A percentile compares a stretch with the other conserved stretches of the same genome.
These are phyloP conservation scores for Drosophila sucinea DNA, from an alignment of 1,140 invertebrate genomes.

Conservation along the genomic window DNA sequence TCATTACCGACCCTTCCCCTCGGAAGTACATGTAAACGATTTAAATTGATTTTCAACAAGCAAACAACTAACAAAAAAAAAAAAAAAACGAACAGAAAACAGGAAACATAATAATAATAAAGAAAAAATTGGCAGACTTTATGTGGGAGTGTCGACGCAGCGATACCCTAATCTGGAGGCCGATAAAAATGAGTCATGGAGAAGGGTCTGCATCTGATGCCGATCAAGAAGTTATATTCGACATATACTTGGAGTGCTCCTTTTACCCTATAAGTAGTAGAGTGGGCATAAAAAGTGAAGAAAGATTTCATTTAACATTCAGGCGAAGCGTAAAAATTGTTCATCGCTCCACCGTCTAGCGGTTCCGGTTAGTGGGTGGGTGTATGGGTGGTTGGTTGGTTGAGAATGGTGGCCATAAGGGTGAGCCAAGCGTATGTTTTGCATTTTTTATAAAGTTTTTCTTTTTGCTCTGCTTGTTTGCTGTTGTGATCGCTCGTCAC, in stretches of 20 bases:
- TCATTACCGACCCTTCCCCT: not conserved
- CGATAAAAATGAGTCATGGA: not conserved
- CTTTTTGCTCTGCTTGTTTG: constrained; percentile 9
- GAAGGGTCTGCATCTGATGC: no score
- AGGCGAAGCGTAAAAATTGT: constrained; percentile 15
- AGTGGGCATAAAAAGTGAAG: constrained; percentile 5
- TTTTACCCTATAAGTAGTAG: not conserved
- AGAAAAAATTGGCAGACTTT: not conserved
- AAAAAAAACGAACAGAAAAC: constrained; percentile 19
- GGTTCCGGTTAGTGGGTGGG: constrained; percentile 17
- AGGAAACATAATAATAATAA: constrained; percentile 28
- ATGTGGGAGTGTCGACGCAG: not conserved
- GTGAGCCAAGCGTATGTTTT: constrained; percentile 60
- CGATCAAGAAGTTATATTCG: not conserved
- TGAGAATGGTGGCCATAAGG: constrained; percentile 29
- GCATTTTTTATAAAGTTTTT: constrained; percentile 65
- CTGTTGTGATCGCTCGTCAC: constrained; percentile 25
- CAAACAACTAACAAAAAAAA: constrained; percentile 43
- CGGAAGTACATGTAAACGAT: constrained; percentile 34
- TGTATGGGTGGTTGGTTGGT: constrained; percentile 20
- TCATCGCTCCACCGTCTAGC: constrained; percentile 33
- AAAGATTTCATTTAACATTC: constrained; percentile 15
- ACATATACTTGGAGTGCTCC: not conserved
- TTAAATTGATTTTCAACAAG: constrained; percentile 64
- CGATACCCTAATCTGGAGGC: not conserved